These are phyloP conservation scores for Macrophya annulata DNA, from an alignment of 2,888 invertebrate genomes.

Conservation along the genomic window DNA sequence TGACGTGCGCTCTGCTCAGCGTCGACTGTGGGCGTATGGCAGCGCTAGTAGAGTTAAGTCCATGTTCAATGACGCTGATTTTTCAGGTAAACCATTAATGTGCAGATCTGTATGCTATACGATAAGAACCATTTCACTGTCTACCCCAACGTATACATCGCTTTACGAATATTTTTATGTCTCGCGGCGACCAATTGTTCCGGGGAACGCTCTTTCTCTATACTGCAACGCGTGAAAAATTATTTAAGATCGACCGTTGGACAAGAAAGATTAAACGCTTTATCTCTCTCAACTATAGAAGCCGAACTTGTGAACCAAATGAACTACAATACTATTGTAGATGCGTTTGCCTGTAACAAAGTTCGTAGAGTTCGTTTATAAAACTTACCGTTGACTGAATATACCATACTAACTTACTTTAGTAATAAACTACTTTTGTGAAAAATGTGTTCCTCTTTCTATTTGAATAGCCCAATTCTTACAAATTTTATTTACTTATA, in stretches of 20 bases:
- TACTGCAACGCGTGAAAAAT: slow-evolving; percentile 57
- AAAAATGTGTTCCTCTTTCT: too few relatives aligned
- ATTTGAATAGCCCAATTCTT: too few relatives aligned
- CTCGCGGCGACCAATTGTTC: slow-evolving; percentile 55
- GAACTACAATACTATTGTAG: slow-evolving; percentile 57
- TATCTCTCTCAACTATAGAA: slow-evolving; percentile 57
- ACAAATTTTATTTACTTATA: too few relatives aligned
- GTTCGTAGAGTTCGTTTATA: slow-evolving; percentile 53
- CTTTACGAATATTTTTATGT: slow-evolving; percentile 54
- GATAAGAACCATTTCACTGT: neutral
- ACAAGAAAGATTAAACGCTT: slow-evolving; percentile 35
- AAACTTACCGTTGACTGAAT: neutral
- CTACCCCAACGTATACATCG: slow-evolving; percentile 52
- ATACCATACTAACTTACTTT: too few relatives aligned
- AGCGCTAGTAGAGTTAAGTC: too few relatives aligned
- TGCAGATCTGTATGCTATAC: too few relatives aligned
- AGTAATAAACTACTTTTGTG: too few relatives aligned
- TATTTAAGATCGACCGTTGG: slow-evolving; percentile 54
- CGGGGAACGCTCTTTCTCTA: slow-evolving; percentile 57
- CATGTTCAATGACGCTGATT: too few relatives aligned
- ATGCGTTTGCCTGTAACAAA: slow-evolving; percentile 57
- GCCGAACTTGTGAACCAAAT: slow-evolving; percentile 54
- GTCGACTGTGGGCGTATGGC: too few relatives aligned
- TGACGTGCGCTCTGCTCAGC: too few relatives aligned
- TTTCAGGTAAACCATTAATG: too few relatives aligned